Conservation (phyloP, 2,888 invertebrate genomes). For the Eilema sororculum region DNA sequence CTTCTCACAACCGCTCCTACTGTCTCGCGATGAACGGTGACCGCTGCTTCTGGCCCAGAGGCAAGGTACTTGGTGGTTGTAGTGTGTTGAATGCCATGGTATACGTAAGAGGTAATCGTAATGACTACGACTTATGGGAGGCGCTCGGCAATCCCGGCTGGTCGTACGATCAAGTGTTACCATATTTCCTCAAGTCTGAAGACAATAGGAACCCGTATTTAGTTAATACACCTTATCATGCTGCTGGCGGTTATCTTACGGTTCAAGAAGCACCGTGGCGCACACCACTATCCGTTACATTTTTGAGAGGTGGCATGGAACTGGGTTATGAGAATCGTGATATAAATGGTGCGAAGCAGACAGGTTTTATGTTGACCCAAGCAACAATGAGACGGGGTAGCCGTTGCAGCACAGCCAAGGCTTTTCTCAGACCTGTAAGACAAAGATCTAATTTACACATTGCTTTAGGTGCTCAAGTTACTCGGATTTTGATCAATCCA, state of each 20-base stretch:
- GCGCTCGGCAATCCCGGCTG: conserved; percentile 94
- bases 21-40: conserved; percentile 95
- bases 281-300: conserved; percentile 93
- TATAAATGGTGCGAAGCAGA: conserved; percentile 93
- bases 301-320: conserved; percentile 93
- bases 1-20: conserved; percentile 92
- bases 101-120: conserved; percentile 94
- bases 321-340: conserved; percentile 94
- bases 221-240: conserved; percentile 91
- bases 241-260: conserved; percentile 92
- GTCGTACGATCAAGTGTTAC: conserved; percentile 93
- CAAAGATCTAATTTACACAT: conserved; percentile 93
- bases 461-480: conserved; percentile 91
- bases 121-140: conserved; percentile 96
- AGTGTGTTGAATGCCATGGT: conserved; percentile 97
- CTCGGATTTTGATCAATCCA: conserved; percentile 90
- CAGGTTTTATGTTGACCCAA: conserved; percentile 95
- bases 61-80: conserved; percentile 95
- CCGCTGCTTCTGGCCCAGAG: conserved; percentile 96
- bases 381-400: conserved; percentile 94
- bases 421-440: conserved; percentile 94
- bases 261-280: conserved; percentile 95
- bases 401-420: conserved; percentile 95
- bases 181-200: conserved; percentile 95
- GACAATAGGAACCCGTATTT: conserved; percentile 95